Evolutionary conservation across 92 coral and sea anemone species (phyloP), one percentile per base, ranked within the genome.

Genomic region (Palythoa caribaeorum): DNA sequence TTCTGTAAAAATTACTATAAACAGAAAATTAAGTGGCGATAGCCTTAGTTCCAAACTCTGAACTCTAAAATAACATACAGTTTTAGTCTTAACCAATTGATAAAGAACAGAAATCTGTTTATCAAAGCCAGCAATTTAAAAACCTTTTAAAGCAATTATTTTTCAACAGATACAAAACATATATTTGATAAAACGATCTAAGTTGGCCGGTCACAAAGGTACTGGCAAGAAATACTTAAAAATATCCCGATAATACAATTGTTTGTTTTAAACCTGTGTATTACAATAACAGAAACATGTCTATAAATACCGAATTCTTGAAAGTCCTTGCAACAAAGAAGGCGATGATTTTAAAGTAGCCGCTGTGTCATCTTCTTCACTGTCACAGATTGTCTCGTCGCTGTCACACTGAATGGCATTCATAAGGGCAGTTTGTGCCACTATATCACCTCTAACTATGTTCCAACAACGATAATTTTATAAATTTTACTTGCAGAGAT

Each of bases 311-410:
- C 75, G 73, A 81, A 51, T 65, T 28, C 62, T 48, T 11, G 86
- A 81, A 81, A 81, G 86, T 44, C 76, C 86, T 65, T 47, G 86
- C 44, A 90, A 79, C 60, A 85, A 68, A 5, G 93, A 91, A 71
- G 93, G 93, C 36, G 93, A 91, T 59, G 70, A 69, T 57, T 40
- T 73, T 9, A 68, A 89, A 21, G 35, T 65, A 37, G 40, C 62
- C 38, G 37, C 28, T 40, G 36, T 57, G 16, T 52, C 87, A 44
- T 78, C 83, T 73, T 88, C 92, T 50, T 66, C 74, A 59, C 90
- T 89, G 8, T 91, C 94, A 54, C 89, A 91, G n/a, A 91, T 47
- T 13, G 94, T 91, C 90, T 91, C 94, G 71, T 91, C 94, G 52
- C 94, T 88, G 51, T 91, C 94, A 53, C 0, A 54, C 47, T 70